Conservation (phyloP, 2,888 invertebrate genomes). For the Xestia rhomboidea region DNA sequence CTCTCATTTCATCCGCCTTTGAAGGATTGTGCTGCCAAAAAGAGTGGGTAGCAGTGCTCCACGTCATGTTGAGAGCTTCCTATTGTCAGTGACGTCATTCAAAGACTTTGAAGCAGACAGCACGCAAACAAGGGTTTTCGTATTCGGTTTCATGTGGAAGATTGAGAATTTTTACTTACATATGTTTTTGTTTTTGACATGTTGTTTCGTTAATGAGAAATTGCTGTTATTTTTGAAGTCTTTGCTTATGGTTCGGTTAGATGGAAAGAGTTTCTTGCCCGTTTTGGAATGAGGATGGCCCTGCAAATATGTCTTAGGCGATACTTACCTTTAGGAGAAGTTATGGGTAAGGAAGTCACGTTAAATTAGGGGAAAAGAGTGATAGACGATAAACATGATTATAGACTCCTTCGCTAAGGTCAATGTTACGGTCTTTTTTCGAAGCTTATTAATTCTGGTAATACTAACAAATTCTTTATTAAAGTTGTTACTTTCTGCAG, state of each 20-base stretch:
- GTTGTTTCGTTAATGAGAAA: slow-evolving; percentile 38
- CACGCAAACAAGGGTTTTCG: slow-evolving; percentile 60
- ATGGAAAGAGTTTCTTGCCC: not conserved
- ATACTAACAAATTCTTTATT: not conserved
- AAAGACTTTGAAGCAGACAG: slow-evolving; percentile 60
- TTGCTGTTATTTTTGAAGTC: slow-evolving; percentile 2
- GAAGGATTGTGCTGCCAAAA: slow-evolving; percentile 84
- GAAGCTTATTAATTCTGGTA: not conserved
- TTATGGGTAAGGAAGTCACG: not conserved
- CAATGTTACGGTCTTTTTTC: not conserved
- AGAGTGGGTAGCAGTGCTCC: slow-evolving; percentile 83
- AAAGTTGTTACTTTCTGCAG: not conserved
- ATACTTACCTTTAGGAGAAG: not conserved
- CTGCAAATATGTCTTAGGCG: not conserved
- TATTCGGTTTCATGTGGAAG: slow-evolving; percentile 53
- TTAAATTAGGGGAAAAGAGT: not conserved
- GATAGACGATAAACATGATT: not conserved
- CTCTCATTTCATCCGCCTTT: slow-evolving; percentile 82
- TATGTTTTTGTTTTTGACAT: slow-evolving; percentile 42
- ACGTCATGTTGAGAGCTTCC: slow-evolving; percentile 70
- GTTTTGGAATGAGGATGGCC: not conserved
- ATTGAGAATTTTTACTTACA: slow-evolving; percentile 57
- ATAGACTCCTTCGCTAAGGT: not conserved
- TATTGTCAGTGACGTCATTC: slow-evolving; percentile 65
- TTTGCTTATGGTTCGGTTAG: not conserved